These are phyloP conservation scores for Indicator indicator DNA, from an alignment of 2,113 vertebrate species.

Conservation along the genomic window DNA sequence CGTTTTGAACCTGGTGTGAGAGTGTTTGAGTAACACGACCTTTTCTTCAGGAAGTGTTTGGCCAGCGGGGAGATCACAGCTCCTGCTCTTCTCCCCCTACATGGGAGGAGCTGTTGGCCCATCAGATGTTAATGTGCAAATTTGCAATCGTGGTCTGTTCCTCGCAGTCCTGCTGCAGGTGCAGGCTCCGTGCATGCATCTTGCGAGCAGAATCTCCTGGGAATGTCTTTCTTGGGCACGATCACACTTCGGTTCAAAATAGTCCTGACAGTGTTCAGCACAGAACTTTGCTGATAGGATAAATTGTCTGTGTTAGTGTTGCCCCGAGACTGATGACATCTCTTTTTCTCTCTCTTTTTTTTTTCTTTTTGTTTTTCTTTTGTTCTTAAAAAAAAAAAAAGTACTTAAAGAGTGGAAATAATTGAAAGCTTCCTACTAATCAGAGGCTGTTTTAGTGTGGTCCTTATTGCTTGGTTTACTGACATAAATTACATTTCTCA, in stretches of 20 bases:
- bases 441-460: background rate
- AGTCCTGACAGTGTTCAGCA: fast-evolving
- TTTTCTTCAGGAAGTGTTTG: background rate
- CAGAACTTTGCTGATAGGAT: background rate
- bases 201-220: fast-evolving
- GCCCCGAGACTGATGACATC: constrained; percentile 24
- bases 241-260: background rate
- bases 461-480: background rate
- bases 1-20: background rate
- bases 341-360: constrained; percentile 16
- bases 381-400: background rate
- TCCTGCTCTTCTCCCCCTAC: background rate
- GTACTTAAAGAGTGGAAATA: background rate
- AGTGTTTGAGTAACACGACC: fast-evolving
- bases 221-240: background rate
- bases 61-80: background rate
- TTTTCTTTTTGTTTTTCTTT: background rate
- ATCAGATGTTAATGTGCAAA: fast-evolving
- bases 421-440: background rate
- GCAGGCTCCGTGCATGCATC: fast-evolving
- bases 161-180: fast-evolving
- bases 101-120: background rate
- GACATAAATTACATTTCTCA: background rate
- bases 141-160: background rate
- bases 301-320: background rate